A percentile compares a stretch with the other conserved stretches of the same genome.
phyloP scores from a whole-genome alignment of 2,888 invertebrate genomes.

The Polydesmus complanatus region DNA sequence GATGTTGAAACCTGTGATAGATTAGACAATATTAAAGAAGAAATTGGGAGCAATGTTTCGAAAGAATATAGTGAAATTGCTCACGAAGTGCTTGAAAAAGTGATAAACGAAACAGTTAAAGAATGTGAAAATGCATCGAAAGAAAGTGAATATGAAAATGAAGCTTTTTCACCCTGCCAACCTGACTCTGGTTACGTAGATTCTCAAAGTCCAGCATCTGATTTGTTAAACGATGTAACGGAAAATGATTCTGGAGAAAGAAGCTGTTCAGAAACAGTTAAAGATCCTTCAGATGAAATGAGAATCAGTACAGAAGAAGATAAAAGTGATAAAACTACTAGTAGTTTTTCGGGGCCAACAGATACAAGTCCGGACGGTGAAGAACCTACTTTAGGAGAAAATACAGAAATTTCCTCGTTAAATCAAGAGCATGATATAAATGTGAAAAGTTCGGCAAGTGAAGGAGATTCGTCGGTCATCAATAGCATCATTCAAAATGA shows the following conservation, averaged over 20 bases:
- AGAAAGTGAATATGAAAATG: conserved; percentile 11
- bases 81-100: conserved; percentile 14
- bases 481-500: neutral
- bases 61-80: conserved; percentile 23
- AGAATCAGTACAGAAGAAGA: conserved; percentile 5
- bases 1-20: conserved; percentile 28
- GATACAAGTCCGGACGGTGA: conserved; percentile 10
- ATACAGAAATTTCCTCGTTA: neutral
- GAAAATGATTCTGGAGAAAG: conserved; percentile 13
- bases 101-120: conserved; percentile 17
- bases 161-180: conserved; percentile 17
- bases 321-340: conserved; percentile 1
- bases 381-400: neutral
- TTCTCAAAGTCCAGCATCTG: conserved; percentile 18
- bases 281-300: conserved; percentile 7
- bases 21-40: conserved; percentile 30
- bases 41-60: conserved; percentile 21
- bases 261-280: conserved; percentile 1
- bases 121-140: conserved; percentile 8
- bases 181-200: conserved; percentile 16
- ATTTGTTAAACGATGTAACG: conserved; percentile 15
- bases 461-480: neutral
- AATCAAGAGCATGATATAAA: neutral
- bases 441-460: neutral
- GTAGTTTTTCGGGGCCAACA: conserved; percentile 23